phyloP scores from a whole-genome alignment of 2,797 vertebrate genomes.

The Sciaenops ocellatus region DNA sequence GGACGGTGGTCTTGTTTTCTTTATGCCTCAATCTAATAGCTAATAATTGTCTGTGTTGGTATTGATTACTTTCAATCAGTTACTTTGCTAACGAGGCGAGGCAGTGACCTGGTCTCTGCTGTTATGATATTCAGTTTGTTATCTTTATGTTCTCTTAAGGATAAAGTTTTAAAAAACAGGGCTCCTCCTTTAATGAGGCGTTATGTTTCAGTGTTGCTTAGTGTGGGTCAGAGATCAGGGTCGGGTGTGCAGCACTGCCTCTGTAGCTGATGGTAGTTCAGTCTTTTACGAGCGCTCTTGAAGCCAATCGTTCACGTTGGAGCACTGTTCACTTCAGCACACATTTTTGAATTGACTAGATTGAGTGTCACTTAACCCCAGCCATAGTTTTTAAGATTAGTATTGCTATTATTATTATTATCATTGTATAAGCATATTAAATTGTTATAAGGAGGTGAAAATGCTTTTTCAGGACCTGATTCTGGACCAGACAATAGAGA shows the following conservation, averaged over 20 bases:
- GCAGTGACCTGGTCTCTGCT: not conserved
- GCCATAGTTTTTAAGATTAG: not conserved
- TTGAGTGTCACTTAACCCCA: conserved; percentile 1
- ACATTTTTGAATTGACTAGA: not conserved
- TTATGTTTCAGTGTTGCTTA: not conserved
- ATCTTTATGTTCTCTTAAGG: not conserved
- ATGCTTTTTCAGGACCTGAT: conserved; percentile 91
- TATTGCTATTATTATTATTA: too few species aligned
- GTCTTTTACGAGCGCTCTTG: not conserved
- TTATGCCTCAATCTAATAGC: not conserved
- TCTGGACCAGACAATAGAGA: conserved; percentile 99
- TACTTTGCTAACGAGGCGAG: not conserved
- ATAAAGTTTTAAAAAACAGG: not conserved
- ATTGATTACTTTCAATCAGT: not conserved
- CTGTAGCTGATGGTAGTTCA: not conserved
- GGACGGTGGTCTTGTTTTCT: not conserved
- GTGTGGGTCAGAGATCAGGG: not conserved
- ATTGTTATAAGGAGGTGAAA: not conserved
- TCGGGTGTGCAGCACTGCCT: not conserved
- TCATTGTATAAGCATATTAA: too few species aligned
- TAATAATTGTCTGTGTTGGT: not conserved
- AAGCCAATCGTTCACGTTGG: conserved; percentile 1
- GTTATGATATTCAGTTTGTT: not conserved
- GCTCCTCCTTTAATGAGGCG: not conserved
- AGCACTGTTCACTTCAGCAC: conserved; percentile 26